These are phyloP conservation scores for Fissipunctia ypsillon DNA, from an alignment of 2,888 invertebrate genomes.

Conservation along the genomic window DNA sequence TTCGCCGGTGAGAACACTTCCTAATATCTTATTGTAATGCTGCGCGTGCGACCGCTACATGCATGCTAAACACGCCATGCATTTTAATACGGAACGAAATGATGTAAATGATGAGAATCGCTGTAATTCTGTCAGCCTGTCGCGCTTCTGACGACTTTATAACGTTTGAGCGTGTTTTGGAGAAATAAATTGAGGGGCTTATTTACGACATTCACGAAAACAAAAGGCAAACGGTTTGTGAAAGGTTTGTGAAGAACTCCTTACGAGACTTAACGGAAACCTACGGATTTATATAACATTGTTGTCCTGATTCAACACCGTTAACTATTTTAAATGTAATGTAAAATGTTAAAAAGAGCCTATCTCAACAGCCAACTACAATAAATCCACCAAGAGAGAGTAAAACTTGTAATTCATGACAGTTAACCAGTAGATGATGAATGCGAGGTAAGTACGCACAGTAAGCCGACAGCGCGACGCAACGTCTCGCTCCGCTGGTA, in stretches of 20 bases:
- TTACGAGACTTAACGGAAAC: background rate
- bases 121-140: conserved; percentile 48
- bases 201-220: background rate
- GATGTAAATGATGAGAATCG: conserved; percentile 53
- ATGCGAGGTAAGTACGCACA: conserved; percentile 26
- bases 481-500: conserved; percentile 69
- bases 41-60: conserved; percentile 70
- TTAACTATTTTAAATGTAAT: no score
- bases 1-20: conserved; percentile 31
- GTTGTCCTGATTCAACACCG: background rate
- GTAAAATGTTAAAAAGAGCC: background rate
- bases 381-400: conserved; percentile 7
- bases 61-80: conserved; percentile 67
- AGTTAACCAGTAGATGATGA: conserved; percentile 47
- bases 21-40: conserved; percentile 73
- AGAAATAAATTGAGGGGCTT: background rate
- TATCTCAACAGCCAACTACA: background rate
- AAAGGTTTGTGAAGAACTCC: background rate
- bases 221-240: background rate
- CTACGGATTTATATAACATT: background rate
- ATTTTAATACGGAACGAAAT: conserved; percentile 64
- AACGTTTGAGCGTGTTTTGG: conserved; percentile 6
- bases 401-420: conserved; percentile 42
- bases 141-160: conserved; percentile 33
- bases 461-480: conserved; percentile 39